phyloP scores from a whole-genome alignment of 2,888 invertebrate genomes.

The Sepioteuthis lessoniana region DNA sequence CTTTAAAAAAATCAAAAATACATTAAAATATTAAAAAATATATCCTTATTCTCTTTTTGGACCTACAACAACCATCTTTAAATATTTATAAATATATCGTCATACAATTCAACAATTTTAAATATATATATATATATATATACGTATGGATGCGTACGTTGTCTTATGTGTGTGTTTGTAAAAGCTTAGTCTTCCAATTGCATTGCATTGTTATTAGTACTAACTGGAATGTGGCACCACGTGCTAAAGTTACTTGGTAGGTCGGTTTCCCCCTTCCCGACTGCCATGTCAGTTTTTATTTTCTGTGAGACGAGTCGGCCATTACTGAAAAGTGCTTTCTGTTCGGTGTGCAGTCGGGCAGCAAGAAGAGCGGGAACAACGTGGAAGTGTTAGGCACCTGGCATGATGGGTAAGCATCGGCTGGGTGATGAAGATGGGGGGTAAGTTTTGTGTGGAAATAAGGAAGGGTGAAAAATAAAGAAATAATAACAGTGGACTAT shows the following conservation, averaged over 20 bases:
- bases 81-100: no score
- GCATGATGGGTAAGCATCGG: background rate
- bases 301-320: slow-evolving; percentile 10
- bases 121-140: no score
- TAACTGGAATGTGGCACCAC: background rate
- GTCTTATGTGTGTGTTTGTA: background rate
- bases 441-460: no score
- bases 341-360: background rate
- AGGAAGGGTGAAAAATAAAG: no score
- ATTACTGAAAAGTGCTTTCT: slow-evolving; percentile 23
- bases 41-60: no score
- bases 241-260: background rate
- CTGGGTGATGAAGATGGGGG: background rate
- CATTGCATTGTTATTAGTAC: background rate
- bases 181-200: background rate
- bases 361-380: background rate
- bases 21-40: no score
- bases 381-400: background rate
- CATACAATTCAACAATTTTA: no score
- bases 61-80: no score
- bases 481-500: no score
- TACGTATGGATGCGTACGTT: background rate
- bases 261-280: background rate
- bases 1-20: no score
- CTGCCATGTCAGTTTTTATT: background rate